phyloP scores from a whole-genome alignment of 2,888 invertebrate genomes.

The Mythimna impura region DNA sequence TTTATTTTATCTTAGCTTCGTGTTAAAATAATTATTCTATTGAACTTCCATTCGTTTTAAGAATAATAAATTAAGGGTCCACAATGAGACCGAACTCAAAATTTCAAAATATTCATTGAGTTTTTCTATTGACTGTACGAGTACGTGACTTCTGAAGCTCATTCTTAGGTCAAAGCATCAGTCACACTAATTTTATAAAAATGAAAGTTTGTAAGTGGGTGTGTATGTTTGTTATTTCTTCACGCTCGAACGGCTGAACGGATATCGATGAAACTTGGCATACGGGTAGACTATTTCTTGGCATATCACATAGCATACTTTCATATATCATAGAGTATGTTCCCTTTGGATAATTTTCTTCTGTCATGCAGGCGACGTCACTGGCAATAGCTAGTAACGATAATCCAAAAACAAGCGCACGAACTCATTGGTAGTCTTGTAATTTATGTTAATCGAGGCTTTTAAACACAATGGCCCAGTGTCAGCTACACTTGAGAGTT shows the following conservation, averaged over 20 bases:
- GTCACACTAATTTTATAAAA: no score
- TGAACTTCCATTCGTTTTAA: neutral
- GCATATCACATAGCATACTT: no score
- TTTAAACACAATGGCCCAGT: constrained; percentile 44
- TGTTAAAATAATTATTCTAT: constrained; percentile 1
- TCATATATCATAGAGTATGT: no score
- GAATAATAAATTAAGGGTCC: constrained; percentile 31
- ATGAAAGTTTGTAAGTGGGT: no score
- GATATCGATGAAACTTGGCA: no score
- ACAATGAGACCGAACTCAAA: neutral
- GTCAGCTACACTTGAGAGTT: constrained; percentile 35
- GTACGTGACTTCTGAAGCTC: constrained; percentile 17
- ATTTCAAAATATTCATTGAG: constrained; percentile 9
- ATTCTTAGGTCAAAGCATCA: neutral
- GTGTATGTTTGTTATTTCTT: no score
- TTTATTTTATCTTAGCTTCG: neutral
- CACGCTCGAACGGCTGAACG: no score
- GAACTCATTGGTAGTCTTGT: constrained; percentile 26
- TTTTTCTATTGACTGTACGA: constrained; percentile 28
- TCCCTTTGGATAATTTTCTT: no score
- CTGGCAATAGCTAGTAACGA: neutral
- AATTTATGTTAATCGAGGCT: constrained; percentile 44
- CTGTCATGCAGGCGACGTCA: no score
- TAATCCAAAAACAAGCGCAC: constrained; percentile 29
- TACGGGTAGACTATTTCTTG: no score